Evolutionary conservation across 2,797 vertebrate genomes (phyloP).

Genomic region (Intellagama lesueurii): DNA sequence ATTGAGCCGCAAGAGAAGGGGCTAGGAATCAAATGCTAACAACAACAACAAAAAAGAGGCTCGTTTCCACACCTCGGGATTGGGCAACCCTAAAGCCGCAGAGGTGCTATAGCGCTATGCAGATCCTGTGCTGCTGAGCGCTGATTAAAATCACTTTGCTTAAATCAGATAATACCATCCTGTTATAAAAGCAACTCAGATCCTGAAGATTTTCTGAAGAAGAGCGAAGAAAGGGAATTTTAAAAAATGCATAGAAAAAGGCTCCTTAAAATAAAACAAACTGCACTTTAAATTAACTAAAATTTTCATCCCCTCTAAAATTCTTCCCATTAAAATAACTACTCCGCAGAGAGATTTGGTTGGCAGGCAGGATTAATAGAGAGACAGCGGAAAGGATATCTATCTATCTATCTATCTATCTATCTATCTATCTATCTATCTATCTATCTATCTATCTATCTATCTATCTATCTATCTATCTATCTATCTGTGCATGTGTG

Average conservation of each 20-base stretch:
- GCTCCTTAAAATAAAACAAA: not conserved
- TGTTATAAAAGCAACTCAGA: not conserved
- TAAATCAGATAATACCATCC: no score
- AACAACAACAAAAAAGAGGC: no score
- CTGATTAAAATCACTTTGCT: not conserved
- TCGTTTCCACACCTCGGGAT: no score
- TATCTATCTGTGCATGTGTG: no score
- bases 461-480: no score
- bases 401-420: no score
- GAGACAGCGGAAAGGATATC: not conserved
- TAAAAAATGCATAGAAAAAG: not conserved
- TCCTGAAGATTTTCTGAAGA: not conserved
- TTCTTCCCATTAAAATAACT: not conserved
- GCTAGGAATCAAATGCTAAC: not conserved
- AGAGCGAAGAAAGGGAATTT: not conserved
- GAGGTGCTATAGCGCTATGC: no score
- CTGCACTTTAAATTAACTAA: rapidly evolving
- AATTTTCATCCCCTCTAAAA: not conserved
- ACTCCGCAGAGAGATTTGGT: not conserved
- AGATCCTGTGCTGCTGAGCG: not conserved
- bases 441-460: no score
- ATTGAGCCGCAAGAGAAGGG: no score
- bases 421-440: no score
- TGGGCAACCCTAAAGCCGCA: not conserved
- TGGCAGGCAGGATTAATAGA: not conserved